phyloP scores from a whole-genome alignment of 2,113 vertebrate species.

The Pomatorhinus ruficollis region DNA sequence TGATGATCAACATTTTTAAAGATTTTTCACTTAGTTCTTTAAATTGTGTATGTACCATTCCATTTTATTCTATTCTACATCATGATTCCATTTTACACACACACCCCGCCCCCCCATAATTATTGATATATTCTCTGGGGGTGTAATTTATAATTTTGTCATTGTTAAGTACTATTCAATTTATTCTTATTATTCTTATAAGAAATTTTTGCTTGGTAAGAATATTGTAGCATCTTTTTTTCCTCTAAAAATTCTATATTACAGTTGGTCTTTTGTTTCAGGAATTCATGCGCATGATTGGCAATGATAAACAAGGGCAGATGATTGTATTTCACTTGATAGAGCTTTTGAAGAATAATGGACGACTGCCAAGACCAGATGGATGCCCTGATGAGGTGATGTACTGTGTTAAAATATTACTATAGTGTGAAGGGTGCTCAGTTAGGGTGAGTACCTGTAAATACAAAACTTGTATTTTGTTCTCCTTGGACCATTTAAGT shows the following conservation, averaged over 20 bases:
- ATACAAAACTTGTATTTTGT: not conserved
- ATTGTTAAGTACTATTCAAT: not conserved
- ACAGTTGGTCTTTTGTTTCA: constrained; percentile 59
- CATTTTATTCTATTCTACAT: not conserved
- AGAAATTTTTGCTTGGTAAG: not conserved
- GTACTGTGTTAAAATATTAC: constrained; percentile 59
- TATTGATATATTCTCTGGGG: not conserved
- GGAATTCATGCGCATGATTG: constrained; percentile 98
- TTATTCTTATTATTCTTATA: not conserved
- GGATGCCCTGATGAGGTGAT: constrained; percentile 90
- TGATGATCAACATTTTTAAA: not conserved
- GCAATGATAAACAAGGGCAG: constrained; percentile 96
- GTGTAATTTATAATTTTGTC: not conserved
- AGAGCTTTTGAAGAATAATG: constrained; percentile 90
- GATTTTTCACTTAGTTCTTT: not conserved
- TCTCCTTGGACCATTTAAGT: not conserved
- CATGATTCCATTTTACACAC: not conserved
- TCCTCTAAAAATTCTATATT: not conserved
- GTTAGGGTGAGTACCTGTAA: not conserved
- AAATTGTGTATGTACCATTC: not conserved
- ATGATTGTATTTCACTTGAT: constrained; percentile 98
- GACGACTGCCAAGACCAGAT: constrained; percentile 86
- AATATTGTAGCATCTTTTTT: not conserved
- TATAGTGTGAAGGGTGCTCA: not conserved
- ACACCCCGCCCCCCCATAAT: not conserved